Base-by-base conservation (phyloP, 2,888 invertebrate species). In the Ochropleura leucogaster region DNA sequence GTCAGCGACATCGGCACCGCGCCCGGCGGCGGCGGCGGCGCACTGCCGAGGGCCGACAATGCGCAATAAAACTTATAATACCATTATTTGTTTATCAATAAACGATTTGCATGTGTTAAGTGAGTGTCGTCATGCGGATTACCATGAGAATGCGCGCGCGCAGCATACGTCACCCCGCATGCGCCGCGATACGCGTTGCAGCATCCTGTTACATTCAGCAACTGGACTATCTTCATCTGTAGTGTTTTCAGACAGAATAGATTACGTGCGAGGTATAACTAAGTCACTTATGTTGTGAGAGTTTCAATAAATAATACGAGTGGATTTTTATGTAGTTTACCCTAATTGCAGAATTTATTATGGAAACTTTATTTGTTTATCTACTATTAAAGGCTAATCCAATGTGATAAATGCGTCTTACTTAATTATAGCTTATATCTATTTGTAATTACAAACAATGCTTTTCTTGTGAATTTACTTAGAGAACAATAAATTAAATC, bases 41-140 rank as follows among this genome's bases (percentile, higher is more conserved):
- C 44, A 44, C n/a, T 44, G 62, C 77, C 87, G 85, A 30, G 59
- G 59, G 46, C 53, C 55, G 42, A 95, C 95, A 95, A 95, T 94
- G 91, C 89, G 91, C 82, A 91, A 92, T 95, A 95, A 94, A 94
- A 93, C 94, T 94, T 91, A 94, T 95, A 94, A 95, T 94, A 88
- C 90, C 91, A 94, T 94, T 94, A 94, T 95, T 95, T 94, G 95
- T 94, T 94, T 94, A 95, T 94, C 94, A 94, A 95, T 94, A 94
- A 92, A 90, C 90, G 92, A 95, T 96, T 95, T 93, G 95, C 95
- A 96, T 96, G 94, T 95, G 95, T 93, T 93, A 93, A 93, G 91
- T 94, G 93, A 90, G 84, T 89, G 89, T 88, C 87, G 89, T 88
- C 89, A 90, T 85, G 88, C 78, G 84, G 93, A 93, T 95, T 94